Evolutionary conservation across 2,797 vertebrate genomes (phyloP).

Genomic region (Halcyon smyrnensis): DNA sequence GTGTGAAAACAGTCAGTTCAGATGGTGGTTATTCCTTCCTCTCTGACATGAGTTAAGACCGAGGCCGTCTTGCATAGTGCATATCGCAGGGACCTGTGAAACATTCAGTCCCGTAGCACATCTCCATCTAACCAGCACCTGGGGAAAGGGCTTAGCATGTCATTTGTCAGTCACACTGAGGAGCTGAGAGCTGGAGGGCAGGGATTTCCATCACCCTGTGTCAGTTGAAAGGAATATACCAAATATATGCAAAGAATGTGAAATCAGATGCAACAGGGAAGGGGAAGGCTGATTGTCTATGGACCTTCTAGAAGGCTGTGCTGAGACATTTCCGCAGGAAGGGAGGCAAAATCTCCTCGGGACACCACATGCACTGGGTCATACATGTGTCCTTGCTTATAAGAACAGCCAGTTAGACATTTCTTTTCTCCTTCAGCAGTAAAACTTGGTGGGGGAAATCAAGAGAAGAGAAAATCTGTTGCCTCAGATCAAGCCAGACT

Average conservation of each 20-base stretch:
- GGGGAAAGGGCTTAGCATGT: background rate
- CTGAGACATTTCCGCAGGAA: background rate
- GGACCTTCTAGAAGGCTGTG: background rate
- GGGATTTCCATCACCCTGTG: background rate
- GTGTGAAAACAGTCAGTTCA: background rate
- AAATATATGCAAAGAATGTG: background rate
- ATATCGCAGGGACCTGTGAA: accelerated
- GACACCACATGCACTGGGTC: background rate
- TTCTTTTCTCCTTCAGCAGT: background rate
- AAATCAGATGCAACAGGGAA: background rate
- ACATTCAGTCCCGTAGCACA: accelerated
- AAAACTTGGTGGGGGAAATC: background rate
- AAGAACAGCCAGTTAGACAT: background rate
- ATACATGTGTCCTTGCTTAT: background rate
- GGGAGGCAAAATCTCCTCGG: accelerated
- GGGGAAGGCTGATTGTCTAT: background rate
- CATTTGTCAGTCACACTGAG: accelerated
- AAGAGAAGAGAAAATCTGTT: background rate
- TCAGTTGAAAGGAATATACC: background rate
- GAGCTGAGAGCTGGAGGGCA: background rate
- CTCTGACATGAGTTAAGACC: background rate
- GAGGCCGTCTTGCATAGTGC: accelerated
- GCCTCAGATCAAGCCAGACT: background rate
- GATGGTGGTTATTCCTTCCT: background rate
- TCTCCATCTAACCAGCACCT: background rate